Conservation (phyloP, 2,888 invertebrate species). For the Drosophila emarginata region DNA sequence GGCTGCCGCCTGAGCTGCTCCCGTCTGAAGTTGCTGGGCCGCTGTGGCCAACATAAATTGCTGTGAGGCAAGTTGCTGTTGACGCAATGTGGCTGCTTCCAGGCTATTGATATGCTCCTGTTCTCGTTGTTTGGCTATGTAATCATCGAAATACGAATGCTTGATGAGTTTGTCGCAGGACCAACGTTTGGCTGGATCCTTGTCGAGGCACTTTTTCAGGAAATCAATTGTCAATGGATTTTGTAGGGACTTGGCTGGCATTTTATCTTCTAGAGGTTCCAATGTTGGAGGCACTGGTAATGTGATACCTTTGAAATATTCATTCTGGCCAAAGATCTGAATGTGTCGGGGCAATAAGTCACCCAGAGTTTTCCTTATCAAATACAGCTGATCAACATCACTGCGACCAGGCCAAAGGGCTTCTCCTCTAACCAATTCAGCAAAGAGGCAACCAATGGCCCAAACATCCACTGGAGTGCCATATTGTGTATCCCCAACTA, state of each 20-base stretch:
- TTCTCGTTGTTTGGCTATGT: constrained; percentile 91
- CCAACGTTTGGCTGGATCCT: constrained; percentile 95
- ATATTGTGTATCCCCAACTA: constrained; percentile 98
- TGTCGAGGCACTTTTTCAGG: constrained; percentile 96
- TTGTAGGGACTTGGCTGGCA: constrained; percentile 88
- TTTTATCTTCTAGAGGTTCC: constrained; percentile 92
- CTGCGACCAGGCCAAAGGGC: constrained; percentile 99
- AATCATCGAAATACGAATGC: constrained; percentile 96
- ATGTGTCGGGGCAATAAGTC: constrained; percentile 96
- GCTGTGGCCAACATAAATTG: constrained; percentile 73
- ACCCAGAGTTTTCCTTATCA: constrained; percentile 96
- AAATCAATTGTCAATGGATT: constrained; percentile 91
- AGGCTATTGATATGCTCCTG: constrained; percentile 80
- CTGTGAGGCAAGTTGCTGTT: constrained; percentile 75
- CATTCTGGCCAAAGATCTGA: constrained; percentile 97
- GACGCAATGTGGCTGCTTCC: constrained; percentile 74
- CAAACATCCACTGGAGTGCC: constrained; percentile 96
- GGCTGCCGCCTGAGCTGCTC: constrained; percentile 67
- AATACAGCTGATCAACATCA: constrained; percentile 98
- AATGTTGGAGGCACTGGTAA: constrained; percentile 94
- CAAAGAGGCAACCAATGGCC: constrained; percentile 97
- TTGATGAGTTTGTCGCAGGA: constrained; percentile 94
- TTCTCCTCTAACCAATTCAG: constrained; percentile 93
- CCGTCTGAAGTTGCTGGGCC: constrained; percentile 70
- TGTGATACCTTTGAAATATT: constrained; percentile 94